Evolutionary conservation across 2,113 vertebrate species (phyloP), one percentile per base, ranked within the genome.

Genomic region (Melanostigma gelatinosum): DNA sequence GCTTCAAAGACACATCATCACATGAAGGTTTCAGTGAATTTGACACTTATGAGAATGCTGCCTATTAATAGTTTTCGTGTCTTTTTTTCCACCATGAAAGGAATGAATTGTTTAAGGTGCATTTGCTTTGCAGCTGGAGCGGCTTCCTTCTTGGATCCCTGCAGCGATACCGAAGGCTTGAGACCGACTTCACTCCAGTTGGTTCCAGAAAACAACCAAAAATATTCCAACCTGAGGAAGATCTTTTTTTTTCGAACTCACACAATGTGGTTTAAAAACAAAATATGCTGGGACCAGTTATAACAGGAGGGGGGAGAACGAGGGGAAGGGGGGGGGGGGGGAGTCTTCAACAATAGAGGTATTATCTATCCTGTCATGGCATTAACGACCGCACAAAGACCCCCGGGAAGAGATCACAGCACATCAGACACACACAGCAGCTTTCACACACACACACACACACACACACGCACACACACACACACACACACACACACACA

Each of bases 361-460:
- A 91, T 94, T 93, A 93, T 92, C 92, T 88, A n/a, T 90, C 82
- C 92, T 87, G 91, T 89, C 89, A 87, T 77, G 90, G 89, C 80
- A 83, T 93, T 94, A 93, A 87, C 88, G 85, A 73, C 78, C 62
- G n/a, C 84, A 93, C 84, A 92, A 91, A 94, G 89, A 88, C 82
- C 87, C 79, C 71, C 91, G 85, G 89, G 88, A 90, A 88, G 89
- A 92, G 92, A 92, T 93, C 86, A 92, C 71, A 90, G 79, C 68
- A 81, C 77, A 90, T 87, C 85, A 87, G 79, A 92, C 85, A 61
- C 77, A 61, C 83, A 84, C 85, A 78, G 82, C 89, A 84, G 88
- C 85, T 89, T 89, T 91, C 88, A 89, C 87, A 90, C 85, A 90
- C 85, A 88, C 88, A 90, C 85, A 88, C 85, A 61, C 76, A 61